Evolutionary conservation across 2,797 vertebrate species (phyloP), one percentile per base, ranked within the genome.

Genomic region (Micropoecilia bifurca): DNA sequence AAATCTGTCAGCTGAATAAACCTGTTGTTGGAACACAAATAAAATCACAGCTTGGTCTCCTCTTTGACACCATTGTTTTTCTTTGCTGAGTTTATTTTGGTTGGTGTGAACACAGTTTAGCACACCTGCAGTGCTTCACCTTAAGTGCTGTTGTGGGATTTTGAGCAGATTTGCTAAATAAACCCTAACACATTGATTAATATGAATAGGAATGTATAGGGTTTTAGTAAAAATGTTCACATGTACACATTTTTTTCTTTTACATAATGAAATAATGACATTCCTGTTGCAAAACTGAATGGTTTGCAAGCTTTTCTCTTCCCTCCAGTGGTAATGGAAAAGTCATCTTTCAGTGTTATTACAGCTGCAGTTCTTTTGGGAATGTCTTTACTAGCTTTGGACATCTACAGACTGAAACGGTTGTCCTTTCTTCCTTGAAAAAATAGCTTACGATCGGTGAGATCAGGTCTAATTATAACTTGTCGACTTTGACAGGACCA

Each of bases 11-110:
- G 36, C 78, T 0, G 20, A 41, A 28, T 59, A 57, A 84, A 85
- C 73, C 76, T 84, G 76, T 78, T 78, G 39, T 75, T 68, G 39
- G 39, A 73, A 71, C 73, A 81, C 73, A 81, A 72, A 84, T 71
- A 75, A 73, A 75, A 78, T 76, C 77, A 82, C 39, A 76, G 63
- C 77, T 73, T 73, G 63, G 73, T 80, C 75, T 53, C 30, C 45
- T 76, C 43, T 53, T 30, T 73, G 50, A 53, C 50, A 43, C 55
- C 69, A 36, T n/a, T 48, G 39, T 85, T 80, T 82, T 85, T 77
- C 78, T 83, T 39, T 13, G 59, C 77, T 30, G 55, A 73, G n/a
- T 84, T 85, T 16, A 55, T 28, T 46, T 68, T 82, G 57, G 16
- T 45, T 71, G 68, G 30, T 41, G 55, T 63, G 48, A 79, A 72